These are phyloP conservation scores for Colius striatus DNA, from an alignment of 2,113 vertebrate species.

Conservation along the genomic window DNA sequence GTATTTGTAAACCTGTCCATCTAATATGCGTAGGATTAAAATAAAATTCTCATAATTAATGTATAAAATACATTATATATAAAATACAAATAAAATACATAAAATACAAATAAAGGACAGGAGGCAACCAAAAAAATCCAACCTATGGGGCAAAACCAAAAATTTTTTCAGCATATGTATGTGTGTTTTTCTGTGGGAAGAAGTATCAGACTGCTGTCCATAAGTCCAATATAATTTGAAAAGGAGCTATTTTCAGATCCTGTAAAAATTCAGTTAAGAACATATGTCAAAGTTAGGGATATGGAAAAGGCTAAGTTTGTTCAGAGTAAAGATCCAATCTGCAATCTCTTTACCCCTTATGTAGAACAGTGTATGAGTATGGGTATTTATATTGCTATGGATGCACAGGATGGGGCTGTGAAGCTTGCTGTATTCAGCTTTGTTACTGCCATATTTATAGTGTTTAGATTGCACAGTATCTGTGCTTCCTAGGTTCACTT, in stretches of 20 bases:
- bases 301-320: background rate
- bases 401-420: background rate
- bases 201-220: background rate
- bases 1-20: background rate
- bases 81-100: background rate
- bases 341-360: background rate
- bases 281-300: background rate
- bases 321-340: background rate
- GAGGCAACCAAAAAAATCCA: background rate
- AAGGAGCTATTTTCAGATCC: background rate
- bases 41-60: background rate
- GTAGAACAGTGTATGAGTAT: background rate
- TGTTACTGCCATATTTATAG: background rate
- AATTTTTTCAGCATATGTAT: background rate
- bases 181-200: background rate
- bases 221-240: background rate
- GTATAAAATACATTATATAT: no score
- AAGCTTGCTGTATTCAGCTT: constrained; percentile 31
- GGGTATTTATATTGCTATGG: background rate
- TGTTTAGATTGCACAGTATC: constrained; percentile 47
- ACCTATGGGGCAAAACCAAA: background rate
- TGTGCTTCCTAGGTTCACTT: constrained; percentile 34
- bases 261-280: background rate
- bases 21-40: background rate
- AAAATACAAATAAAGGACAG: background rate